A percentile compares a stretch with the other conserved stretches of the same genome.
Conservation (phyloP, 2,888 invertebrate genomes). For the Ptychoptera albimana region DNA sequence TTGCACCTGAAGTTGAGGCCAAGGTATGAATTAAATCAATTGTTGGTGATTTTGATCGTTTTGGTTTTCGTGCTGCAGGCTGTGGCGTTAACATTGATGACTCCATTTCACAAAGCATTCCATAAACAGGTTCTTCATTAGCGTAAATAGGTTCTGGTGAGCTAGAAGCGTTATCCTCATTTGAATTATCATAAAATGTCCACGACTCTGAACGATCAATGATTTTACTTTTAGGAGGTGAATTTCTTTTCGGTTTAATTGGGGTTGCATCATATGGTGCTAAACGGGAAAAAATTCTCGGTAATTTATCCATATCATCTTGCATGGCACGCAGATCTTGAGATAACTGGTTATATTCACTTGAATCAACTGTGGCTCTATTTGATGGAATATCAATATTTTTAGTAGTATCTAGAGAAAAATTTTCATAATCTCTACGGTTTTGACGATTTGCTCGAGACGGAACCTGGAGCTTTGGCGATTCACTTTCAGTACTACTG, state of each 20-base stretch:
- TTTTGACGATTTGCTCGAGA: slow-evolving; percentile 20
- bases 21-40: not conserved
- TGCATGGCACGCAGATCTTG: slow-evolving; percentile 16
- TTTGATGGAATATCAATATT: slow-evolving; percentile 10
- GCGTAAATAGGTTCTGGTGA: slow-evolving; percentile 27
- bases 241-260: slow-evolving; percentile 4
- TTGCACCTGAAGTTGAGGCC: not conserved
- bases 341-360: slow-evolving; percentile 18
- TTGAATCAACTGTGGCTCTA: slow-evolving; percentile 20
- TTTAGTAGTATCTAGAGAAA: slow-evolving; percentile 17
- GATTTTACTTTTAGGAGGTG: slow-evolving; percentile 7
- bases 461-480: slow-evolving; percentile 16
- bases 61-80: not conserved
- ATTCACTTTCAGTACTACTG: not conserved
- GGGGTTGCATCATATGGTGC: slow-evolving; percentile 12
- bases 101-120: slow-evolving; percentile 25
- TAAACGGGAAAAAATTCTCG: slow-evolving; percentile 5
- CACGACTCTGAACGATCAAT: slow-evolving; percentile 28
- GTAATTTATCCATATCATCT: not conserved
- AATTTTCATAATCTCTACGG: slow-evolving; percentile 22
- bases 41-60: not conserved
- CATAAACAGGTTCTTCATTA: slow-evolving; percentile 27
- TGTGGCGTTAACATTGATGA: slow-evolving; percentile 10
- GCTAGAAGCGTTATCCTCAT: slow-evolving; percentile 11
- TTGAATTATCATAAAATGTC: slow-evolving; percentile 21